Base-by-base conservation (phyloP, 2,113 vertebrate species). In the Chloropsis hardwickii region DNA sequence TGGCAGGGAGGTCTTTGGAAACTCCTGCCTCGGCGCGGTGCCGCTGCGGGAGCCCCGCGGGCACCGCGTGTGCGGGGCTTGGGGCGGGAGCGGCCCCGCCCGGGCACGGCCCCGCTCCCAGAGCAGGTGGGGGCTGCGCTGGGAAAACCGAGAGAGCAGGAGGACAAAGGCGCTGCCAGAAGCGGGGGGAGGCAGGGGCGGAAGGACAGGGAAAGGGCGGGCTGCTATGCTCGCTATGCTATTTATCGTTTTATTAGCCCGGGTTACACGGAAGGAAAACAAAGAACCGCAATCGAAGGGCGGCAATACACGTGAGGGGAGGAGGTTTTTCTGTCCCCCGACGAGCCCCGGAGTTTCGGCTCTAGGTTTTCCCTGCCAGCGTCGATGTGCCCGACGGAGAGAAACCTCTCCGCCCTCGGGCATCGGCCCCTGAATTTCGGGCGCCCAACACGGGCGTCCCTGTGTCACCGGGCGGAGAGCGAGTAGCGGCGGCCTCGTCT, bases 211-310 rank as follows among this genome's bases (percentile, higher is more conserved):
- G 81, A 76, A 84, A 89, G 84, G 53, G 70, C n/a, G 11, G 25
- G 50, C 47, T 54, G 84, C 47, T 53, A 6, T 27, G 54, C 28
- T 31, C 15, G 22, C 79, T 76, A 23, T 42, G 71, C 47, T 58
- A 27, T 66, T 54, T 58, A 95, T 94, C 18, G 81, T 60, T 96
- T 97, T 95, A 94, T 94, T 92, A 57, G 48, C 40, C 61, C 13
- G 6, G 10, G 4, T 72, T 81, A 54, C 85, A n/a, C 42, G 35
- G 60, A 37, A 71, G 22, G 47, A 91, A 90, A 92, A 92, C 78
- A 95, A 95, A 95, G 88, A 79, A 53, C 65, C 9, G 54, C 87
- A 82, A 62, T 58, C 84, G 29, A 61, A 92, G 60, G 74, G 67
- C 93, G 58, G 2, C 71, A 80, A 83, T 2, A 35, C 81, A 77